Evolutionary conservation across 2,888 invertebrate genomes (phyloP).

Genomic region (Lissocephala sabroskyi): DNA sequence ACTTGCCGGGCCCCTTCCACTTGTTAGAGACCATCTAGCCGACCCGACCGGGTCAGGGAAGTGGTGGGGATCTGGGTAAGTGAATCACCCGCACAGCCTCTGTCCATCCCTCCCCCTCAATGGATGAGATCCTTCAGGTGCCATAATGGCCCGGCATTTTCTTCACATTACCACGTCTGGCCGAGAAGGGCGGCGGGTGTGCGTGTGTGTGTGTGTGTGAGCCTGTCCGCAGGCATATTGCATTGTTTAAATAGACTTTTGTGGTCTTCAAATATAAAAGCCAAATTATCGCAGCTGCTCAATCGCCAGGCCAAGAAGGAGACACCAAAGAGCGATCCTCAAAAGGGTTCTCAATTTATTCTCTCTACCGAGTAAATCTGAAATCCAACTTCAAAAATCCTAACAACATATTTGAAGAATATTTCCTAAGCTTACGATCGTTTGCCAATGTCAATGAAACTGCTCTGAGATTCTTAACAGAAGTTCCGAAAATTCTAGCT

Average conservation of each 20-base stretch:
- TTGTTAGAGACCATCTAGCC: conserved; percentile 42
- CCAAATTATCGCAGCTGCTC: conserved; percentile 61
- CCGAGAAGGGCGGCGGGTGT: conserved; percentile 15
- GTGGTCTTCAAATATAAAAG: conserved; percentile 62
- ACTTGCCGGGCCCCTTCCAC: conserved; percentile 22
- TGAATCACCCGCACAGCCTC: conserved; percentile 29
- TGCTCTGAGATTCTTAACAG: too few relatives aligned
- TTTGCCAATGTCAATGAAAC: too few relatives aligned
- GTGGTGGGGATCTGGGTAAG: conserved; percentile 57
- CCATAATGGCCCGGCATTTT: conserved; percentile 58
- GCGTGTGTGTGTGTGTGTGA: conserved; percentile 41
- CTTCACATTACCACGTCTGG: conserved; percentile 34
- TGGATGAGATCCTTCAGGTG: conserved; percentile 50
- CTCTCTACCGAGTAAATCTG: too few relatives aligned
- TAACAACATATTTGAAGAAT: too few relatives aligned
- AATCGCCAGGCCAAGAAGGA: too few relatives aligned
- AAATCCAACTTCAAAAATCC: too few relatives aligned
- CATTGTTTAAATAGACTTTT: conserved; percentile 66
- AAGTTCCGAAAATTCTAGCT: too few relatives aligned
- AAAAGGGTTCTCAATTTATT: too few relatives aligned
- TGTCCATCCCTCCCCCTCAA: conserved; percentile 3
- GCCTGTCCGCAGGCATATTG: conserved; percentile 43
- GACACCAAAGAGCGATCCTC: too few relatives aligned
- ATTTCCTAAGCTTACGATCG: too few relatives aligned
- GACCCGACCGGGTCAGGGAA: not conserved